Evolutionary conservation across 2,113 vertebrate species (phyloP).

Genomic region (Dendrocopos noguchii): DNA sequence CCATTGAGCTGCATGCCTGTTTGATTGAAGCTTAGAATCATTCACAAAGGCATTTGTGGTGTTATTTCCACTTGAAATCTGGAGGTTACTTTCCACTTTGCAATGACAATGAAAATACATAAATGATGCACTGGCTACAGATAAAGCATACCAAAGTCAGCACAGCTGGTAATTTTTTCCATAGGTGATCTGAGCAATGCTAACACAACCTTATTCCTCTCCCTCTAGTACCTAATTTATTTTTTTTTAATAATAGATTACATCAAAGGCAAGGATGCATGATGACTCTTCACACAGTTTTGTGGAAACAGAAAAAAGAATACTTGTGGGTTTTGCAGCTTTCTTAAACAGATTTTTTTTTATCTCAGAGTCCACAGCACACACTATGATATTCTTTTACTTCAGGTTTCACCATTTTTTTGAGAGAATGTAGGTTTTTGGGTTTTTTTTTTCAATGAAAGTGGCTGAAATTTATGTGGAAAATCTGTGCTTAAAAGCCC

Average conservation of each 20-base stretch:
- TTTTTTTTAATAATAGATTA: background rate
- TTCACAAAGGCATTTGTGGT: conserved; percentile 12
- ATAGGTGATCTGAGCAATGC: background rate
- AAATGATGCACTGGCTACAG: background rate
- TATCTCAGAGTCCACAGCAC: background rate
- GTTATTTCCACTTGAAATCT: conserved; percentile 3
- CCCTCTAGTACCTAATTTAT: background rate
- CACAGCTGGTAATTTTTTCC: background rate
- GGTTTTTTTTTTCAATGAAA: background rate
- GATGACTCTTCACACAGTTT: background rate
- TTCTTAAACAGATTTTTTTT: background rate
- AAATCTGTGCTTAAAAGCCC: background rate
- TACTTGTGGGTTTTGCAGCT: background rate
- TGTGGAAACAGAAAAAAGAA: background rate
- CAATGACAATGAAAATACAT: background rate
- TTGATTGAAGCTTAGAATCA: background rate
- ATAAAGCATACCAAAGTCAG: background rate
- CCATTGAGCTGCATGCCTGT: conserved; percentile 4
- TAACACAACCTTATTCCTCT: background rate
- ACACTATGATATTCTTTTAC: background rate
- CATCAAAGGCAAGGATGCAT: background rate
- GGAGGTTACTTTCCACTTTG: background rate
- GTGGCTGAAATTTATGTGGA: background rate
- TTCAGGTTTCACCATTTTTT: background rate
- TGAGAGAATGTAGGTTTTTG: background rate